Evolutionary conservation across 1,140 invertebrate genomes (phyloP).

Genomic region (Parasteatoda tepidariorum): DNA sequence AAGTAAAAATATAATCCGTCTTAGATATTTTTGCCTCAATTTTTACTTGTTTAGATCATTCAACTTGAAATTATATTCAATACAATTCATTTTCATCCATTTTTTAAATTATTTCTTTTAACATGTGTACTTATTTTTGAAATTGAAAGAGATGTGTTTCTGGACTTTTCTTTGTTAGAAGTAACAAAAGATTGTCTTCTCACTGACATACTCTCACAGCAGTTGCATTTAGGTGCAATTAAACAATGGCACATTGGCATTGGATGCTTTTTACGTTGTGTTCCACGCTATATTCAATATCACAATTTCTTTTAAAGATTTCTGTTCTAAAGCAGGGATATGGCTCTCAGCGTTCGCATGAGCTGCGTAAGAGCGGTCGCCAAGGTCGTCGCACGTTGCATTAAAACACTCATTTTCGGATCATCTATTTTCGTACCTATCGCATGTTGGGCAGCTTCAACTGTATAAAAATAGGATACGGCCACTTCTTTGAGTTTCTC

Average conservation of each 20-base stretch:
- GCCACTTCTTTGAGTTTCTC: slow-evolving; percentile 83
- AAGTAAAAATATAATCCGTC: slow-evolving; percentile 8
- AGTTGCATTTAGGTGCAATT: neutral
- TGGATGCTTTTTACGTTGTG: neutral
- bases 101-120: neutral
- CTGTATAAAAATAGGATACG: slow-evolving; percentile 76
- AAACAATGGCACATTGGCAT: neutral
- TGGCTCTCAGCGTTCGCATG: slow-evolving; percentile 78
- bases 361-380: slow-evolving; percentile 84
- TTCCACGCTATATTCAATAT: neutral
- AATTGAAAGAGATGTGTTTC: neutral
- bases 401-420: slow-evolving; percentile 72
- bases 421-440: slow-evolving; percentile 70
- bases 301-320: neutral
- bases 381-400: slow-evolving; percentile 81
- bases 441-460: slow-evolving; percentile 66
- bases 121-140: neutral
- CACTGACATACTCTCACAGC: neutral
- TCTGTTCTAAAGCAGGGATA: neutral
- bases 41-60: neutral
- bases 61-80: neutral
- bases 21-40: neutral
- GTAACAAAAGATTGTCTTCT: neutral
- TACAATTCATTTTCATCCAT: neutral
- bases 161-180: neutral